Conservation (phyloP, 2,888 invertebrate species). For the Andrena praecox region DNA sequence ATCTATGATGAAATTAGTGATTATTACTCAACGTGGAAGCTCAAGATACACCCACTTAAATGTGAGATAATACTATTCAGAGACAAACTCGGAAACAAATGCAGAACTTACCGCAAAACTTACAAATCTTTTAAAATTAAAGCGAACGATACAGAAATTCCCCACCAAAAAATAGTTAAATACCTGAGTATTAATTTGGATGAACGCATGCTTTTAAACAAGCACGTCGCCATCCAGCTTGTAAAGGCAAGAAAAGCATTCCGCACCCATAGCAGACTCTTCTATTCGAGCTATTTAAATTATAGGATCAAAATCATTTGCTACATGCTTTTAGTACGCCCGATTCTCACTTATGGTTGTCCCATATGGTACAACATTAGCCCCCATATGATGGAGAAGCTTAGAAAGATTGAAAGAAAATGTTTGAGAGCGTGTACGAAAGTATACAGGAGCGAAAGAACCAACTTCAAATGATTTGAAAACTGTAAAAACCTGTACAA, state of each 20-base stretch:
- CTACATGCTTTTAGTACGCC: not conserved
- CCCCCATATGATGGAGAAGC: not conserved
- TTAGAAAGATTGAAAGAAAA: not conserved
- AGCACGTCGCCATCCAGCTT: not conserved
- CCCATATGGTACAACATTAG: not conserved
- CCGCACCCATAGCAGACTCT: not conserved
- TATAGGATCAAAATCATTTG: not conserved
- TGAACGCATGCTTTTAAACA: not conserved
- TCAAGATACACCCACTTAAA: not conserved
- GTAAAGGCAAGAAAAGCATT: not conserved
- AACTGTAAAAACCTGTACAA: not conserved
- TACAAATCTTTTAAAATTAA: not conserved
- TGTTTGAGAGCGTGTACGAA: not conserved
- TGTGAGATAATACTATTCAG: not conserved
- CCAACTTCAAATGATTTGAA: not conserved
- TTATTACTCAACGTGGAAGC: not conserved
- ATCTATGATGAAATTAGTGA: not conserved
- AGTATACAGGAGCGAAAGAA: not conserved
- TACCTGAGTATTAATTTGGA: not conserved
- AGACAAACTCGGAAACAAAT: not conserved
- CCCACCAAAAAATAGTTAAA: not conserved
- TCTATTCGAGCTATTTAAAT: not conserved
- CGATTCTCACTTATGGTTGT: not conserved
- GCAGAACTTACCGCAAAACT: not conserved
- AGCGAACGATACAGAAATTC: not conserved